Conservation (phyloP, 2,797 vertebrate species). For the Poecile montanus region DNA sequence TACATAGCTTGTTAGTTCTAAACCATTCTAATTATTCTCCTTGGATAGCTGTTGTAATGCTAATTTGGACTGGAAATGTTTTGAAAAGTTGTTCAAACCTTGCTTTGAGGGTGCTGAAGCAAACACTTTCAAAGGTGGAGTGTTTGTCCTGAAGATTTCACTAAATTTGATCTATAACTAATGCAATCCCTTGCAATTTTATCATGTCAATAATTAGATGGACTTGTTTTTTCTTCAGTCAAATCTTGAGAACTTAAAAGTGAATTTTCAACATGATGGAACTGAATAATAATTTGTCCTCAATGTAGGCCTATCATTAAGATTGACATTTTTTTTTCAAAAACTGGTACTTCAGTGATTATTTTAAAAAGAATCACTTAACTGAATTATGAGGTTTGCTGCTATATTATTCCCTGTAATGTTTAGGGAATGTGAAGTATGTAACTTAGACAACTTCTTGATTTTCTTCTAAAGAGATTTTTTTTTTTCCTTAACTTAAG, state of each 20-base stretch:
- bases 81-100: background rate
- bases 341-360: background rate
- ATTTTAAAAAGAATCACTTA: slow-evolving; percentile 35
- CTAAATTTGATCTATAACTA: background rate
- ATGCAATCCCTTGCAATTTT: background rate
- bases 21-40: background rate
- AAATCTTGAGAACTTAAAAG: slow-evolving; percentile 35
- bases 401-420: slow-evolving; percentile 54
- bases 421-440: slow-evolving; percentile 29
- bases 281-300: slow-evolving; percentile 45
- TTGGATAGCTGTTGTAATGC: background rate
- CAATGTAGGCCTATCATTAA: background rate
- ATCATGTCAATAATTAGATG: background rate
- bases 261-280: slow-evolving; percentile 22
- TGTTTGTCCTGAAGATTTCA: background rate
- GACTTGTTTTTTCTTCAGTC: background rate
- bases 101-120: background rate
- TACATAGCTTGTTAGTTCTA: background rate
- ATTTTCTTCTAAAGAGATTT: background rate
- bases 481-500: background rate
- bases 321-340: background rate
- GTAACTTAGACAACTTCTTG: background rate
- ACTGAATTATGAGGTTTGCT: background rate
- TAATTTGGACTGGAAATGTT: background rate
- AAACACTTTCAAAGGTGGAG: background rate